Conservation (phyloP, 1,140 invertebrate species). For the Drosophila aff. region DNA sequence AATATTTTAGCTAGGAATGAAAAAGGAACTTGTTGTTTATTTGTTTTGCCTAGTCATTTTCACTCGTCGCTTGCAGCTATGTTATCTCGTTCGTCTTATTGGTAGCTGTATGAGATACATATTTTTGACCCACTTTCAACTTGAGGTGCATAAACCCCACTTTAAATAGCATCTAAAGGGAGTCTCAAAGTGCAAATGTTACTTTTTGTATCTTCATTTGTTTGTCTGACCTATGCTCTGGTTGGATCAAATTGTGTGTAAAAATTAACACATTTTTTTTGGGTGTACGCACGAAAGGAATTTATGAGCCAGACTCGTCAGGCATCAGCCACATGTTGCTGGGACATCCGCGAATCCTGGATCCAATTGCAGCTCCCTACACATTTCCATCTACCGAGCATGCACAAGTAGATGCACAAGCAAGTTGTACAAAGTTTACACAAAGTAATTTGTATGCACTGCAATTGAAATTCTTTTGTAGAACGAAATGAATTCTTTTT, state of each 20-base stretch:
- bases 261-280: neutral
- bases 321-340: constrained; percentile 49
- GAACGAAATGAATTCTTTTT: constrained; percentile 73
- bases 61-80: too few species aligned
- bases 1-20: too few species aligned
- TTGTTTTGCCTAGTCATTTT: too few species aligned
- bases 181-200: neutral
- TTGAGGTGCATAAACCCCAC: neutral
- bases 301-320: constrained; percentile 42
- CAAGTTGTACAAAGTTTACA: constrained; percentile 69
- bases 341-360: constrained; percentile 34
- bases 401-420: constrained; percentile 41
- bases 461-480: constrained; percentile 79
- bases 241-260: neutral
- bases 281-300: constrained; percentile 18
- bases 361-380: constrained; percentile 12
- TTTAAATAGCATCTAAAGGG: neutral
- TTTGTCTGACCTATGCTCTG: neutral
- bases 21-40: too few species aligned
- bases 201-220: neutral
- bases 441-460: constrained; percentile 77
- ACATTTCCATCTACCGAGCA: constrained; percentile 22
- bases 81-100: too few species aligned
- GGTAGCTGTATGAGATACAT: too few species aligned
- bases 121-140: too few species aligned